Conservation (phyloP, 2,113 vertebrate species). For the Heterochromis multidens region DNA sequence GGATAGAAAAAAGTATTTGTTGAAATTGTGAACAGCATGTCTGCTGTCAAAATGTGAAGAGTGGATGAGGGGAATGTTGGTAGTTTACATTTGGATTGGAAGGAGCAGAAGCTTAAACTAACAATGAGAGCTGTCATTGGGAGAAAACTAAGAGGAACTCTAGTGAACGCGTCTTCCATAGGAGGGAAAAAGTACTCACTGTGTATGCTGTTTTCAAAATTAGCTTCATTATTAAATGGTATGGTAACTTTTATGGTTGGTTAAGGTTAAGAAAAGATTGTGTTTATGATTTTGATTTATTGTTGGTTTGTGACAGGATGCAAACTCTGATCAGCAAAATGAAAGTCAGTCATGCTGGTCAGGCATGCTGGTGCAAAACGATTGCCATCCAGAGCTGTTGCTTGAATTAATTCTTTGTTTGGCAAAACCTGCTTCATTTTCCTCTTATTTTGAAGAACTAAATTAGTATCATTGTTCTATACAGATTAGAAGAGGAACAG, state of each 20-base stretch:
- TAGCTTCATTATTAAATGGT: not conserved
- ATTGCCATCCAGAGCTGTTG: not conserved
- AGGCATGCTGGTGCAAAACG: not conserved
- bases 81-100: constrained; percentile 10
- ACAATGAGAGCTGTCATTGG: constrained; percentile 9
- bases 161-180: not conserved
- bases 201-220: not conserved
- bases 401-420: not conserved
- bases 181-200: not conserved
- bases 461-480: not conserved
- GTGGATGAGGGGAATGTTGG: not conserved
- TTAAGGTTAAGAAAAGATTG: not conserved
- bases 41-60: not conserved
- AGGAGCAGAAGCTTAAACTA: constrained; percentile 16
- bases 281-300: not conserved
- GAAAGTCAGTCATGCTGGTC: not conserved
- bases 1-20: not conserved
- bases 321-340: not conserved
- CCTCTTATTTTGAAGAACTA: not conserved
- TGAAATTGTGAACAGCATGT: not conserved
- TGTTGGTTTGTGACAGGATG: not conserved
- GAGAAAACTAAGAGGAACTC: not conserved
- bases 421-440: not conserved
- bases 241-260: not conserved
- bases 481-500: not conserved